Base-by-base conservation (phyloP, 2,113 vertebrate genomes). In the Archocentrus centrarchus region DNA sequence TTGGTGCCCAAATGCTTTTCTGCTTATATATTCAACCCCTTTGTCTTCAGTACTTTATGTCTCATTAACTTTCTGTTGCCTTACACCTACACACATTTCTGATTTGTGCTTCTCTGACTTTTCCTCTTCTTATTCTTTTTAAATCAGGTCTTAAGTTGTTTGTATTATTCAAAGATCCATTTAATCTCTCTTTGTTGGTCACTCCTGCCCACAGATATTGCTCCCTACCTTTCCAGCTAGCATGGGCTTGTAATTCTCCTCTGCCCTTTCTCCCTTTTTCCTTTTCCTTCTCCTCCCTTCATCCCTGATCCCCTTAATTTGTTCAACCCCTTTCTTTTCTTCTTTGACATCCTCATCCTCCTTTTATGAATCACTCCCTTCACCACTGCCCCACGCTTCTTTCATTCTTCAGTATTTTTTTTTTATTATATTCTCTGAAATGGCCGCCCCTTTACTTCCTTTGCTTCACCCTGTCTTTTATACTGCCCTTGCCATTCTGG, bases 31-130 rank as follows among this genome's bases (percentile, higher is more conserved):
- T 47, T 59, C 9, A 59, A 22, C 66, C 44, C 24, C 24, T 70
- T 53, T 70, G 15, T 53, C 27, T 24, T 76, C 13, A 68, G n/a
- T 17, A 53, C 79, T 70, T 80, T 41, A 84, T 70, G 83, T 85
- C 80, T 81, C 75, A 86, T 81, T 83, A 90, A 62, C 27, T 80
- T 75, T 75, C 41, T 73, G 30, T 50, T 59, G 44, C 37, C 37
- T 39, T 8, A 39, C 37, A 39, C 37, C 35, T 35, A 35, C 35
- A 35, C 35, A 35, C 35, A 35, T 44, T 47, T 15, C 44, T 13
- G 15, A 44, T 17, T 41, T 75, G 37, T 30, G 24, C 24, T 32
- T 78, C 27, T 37, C 17, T 59, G 27, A 35, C 17, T 62, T 59
- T 44, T 32, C 37, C 58, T 53, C 27, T 6, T 63, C 3, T 17